phyloP scores from a whole-genome alignment of 2,888 invertebrate genomes.

The Margaritifera margaritifera region DNA sequence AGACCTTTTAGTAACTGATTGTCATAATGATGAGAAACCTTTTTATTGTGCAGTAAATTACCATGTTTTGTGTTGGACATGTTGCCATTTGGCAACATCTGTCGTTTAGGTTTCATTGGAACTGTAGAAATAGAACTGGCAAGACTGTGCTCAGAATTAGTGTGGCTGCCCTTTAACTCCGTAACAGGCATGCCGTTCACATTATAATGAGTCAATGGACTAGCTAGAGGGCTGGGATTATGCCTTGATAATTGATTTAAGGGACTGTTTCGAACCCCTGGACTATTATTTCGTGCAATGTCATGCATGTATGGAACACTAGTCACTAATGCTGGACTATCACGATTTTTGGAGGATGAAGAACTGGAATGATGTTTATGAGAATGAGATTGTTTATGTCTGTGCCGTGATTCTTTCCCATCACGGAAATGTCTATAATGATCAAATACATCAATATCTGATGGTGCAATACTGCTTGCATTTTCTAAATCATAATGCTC shows the following conservation, averaged over 20 bases:
- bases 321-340: constrained; percentile 41
- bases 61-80: constrained; percentile 17
- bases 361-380: constrained; percentile 32
- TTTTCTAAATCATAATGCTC: constrained; percentile 91
- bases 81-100: constrained; percentile 46
- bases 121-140: constrained; percentile 58
- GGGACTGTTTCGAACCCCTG: constrained; percentile 38
- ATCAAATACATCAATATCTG: constrained; percentile 96
- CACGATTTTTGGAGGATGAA: constrained; percentile 29
- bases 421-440: constrained; percentile 95
- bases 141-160: constrained; percentile 60
- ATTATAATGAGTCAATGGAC: constrained; percentile 57
- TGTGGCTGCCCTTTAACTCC: constrained; percentile 45
- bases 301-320: constrained; percentile 47
- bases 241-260: constrained; percentile 49
- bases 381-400: constrained; percentile 66
- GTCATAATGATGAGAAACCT: constrained; percentile 30
- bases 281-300: constrained; percentile 54
- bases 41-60: constrained; percentile 13
- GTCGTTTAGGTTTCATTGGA: constrained; percentile 40
- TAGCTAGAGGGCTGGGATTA: constrained; percentile 44
- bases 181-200: constrained; percentile 46
- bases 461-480: constrained; percentile 97
- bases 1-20: constrained; percentile 79
- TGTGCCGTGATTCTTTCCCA: constrained; percentile 75